Evolutionary conservation across 1,140 invertebrate genomes (phyloP), one percentile per base, ranked within the genome.

Genomic region (Archivesica marissinica): DNA sequence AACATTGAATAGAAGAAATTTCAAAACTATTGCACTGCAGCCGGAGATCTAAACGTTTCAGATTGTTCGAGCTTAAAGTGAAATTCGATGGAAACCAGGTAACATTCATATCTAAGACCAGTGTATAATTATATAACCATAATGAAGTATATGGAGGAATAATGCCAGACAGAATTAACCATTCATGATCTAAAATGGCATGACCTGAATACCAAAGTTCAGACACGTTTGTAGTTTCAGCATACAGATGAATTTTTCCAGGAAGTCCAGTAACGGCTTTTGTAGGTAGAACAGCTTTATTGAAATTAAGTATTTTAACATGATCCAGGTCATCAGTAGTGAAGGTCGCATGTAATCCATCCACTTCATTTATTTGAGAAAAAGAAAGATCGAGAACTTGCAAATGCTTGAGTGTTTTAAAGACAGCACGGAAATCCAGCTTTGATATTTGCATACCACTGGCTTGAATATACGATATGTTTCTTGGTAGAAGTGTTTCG

Each of bases 231-330:
- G 15, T 35, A 20, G 23, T 64, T 17, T 13, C 6, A 4, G 15
- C n/a, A n/a, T n/a, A n/a, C n/a, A n/a, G n/a, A n/a, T n/a, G n/a
- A 6, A 17, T 17, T 64, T 35, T 13, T 64, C 59, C 59, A 20
- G 30, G 59, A 59, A 15, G 59, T 11, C 15, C 15, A 3, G 30
- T 13, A 3, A 64, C 7, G 33, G 13, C 25, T 1, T 9, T 28
- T 17, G 33, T 64, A 13, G 59, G 59, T 35, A 64, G 30, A 35
- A 23, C 44, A 30, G 30, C 7, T 7, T 47, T 20, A 17, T 25
- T 50, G 15, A 74, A 25, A 74, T 52, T 44, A 52, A 74, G 20
- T n/a, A 28, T 33, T 13, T 47, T 74, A 15, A 74, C 13, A 50
- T 20, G 23, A 17, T n/a, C 52, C 28, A 74, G 7, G 44, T 74